A percentile compares a stretch with the other conserved stretches of the same genome.
Conservation (phyloP, 1,140 invertebrate genomes). For the Aphis craccivora region DNA sequence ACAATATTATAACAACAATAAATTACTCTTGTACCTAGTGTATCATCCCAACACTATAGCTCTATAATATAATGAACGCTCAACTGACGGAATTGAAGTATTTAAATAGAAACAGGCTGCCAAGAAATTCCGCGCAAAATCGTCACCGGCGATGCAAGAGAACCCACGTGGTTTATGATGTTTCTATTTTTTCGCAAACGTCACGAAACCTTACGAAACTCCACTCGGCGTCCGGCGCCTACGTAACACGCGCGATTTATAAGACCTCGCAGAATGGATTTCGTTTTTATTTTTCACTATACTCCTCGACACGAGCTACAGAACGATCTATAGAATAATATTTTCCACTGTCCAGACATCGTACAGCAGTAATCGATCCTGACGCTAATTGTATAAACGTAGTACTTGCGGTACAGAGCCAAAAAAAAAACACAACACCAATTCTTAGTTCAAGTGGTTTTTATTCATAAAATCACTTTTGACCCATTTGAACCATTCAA, state of each 20-base stretch:
- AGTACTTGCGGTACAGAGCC: neutral
- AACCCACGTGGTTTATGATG: slow-evolving; percentile 45
- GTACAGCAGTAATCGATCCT: neutral
- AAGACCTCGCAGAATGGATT: neutral
- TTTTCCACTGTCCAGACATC: neutral
- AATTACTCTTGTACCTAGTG: neutral
- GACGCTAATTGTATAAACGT: neutral
- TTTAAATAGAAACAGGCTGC: slow-evolving; percentile 49
- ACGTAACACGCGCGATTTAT: neutral
- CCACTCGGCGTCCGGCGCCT: neutral
- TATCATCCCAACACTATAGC: neutral
- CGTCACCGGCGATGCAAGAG: slow-evolving; percentile 44
- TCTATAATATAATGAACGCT: slow-evolving; percentile 6
- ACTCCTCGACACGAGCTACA: neutral
- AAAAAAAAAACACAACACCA: neutral
- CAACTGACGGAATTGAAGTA: slow-evolving; percentile 33
- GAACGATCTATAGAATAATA: neutral
- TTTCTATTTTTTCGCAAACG: slow-evolving; percentile 55
- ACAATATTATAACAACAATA: neutral
- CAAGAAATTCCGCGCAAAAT: slow-evolving; percentile 53
- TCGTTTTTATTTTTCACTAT: neutral
- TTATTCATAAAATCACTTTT: neutral
- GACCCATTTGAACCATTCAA: neutral
- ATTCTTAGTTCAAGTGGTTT: neutral
- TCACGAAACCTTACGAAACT: slow-evolving; percentile 31